Conservation (phyloP, 2,113 vertebrate genomes). For the Cettia cetti region DNA sequence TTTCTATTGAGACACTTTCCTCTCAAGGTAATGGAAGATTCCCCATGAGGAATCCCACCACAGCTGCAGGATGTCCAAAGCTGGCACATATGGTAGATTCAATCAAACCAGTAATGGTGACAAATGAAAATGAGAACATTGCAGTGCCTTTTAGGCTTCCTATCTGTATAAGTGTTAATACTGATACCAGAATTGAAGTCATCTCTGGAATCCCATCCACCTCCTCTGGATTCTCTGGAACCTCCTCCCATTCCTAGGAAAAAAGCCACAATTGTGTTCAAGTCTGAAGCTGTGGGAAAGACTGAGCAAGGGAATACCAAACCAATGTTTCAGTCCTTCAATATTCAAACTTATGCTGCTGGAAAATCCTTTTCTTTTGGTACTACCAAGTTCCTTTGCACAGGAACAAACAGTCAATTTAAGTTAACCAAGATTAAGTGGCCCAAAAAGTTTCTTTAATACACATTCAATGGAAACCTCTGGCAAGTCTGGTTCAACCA, state of each 20-base stretch:
- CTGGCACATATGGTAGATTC: background rate
- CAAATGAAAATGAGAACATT: constrained; percentile 22
- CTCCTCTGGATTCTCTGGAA: constrained; percentile 81
- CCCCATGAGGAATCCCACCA: background rate
- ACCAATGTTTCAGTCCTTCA: background rate
- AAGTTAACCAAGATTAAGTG: background rate
- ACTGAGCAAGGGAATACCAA: constrained; percentile 34
- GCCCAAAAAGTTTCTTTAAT: background rate
- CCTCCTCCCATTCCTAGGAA: constrained; percentile 89
- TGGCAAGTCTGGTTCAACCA: background rate
- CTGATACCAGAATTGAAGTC: constrained; percentile 81
- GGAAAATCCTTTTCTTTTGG: background rate
- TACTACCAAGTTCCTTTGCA: background rate
- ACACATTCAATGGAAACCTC: background rate
- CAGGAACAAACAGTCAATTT: background rate
- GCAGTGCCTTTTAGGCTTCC: constrained; percentile 38
- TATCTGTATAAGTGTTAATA: constrained; percentile 60
- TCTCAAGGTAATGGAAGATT: background rate
- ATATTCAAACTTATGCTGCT: constrained; percentile 1
- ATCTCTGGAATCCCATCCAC: constrained; percentile 81
- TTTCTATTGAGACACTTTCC: background rate
- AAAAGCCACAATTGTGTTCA: constrained; percentile 67
- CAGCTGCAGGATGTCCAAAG: background rate
- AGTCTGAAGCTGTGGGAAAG: constrained; percentile 48
- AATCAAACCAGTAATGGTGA: background rate